Conservation (phyloP, 1,140 invertebrate species). For the Pteromalus puparum region DNA sequence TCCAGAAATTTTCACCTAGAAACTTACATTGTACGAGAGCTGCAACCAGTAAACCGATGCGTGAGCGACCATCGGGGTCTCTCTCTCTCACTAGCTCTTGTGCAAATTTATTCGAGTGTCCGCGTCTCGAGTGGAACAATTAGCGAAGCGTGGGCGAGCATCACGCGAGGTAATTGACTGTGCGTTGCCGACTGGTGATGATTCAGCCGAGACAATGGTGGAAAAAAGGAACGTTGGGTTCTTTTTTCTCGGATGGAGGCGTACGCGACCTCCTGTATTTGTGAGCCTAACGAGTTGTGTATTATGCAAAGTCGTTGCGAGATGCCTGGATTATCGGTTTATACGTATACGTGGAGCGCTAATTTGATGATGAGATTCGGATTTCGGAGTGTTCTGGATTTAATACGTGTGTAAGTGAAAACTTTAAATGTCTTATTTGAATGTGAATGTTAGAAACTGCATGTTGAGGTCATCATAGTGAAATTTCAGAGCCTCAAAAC, state of each 20-base stretch:
- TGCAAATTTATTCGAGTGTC: constrained; percentile 1
- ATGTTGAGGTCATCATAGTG: too few relatives aligned
- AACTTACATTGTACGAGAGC: too few relatives aligned
- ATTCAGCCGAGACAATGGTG: background rate
- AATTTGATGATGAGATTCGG: too few relatives aligned
- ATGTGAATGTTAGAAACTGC: too few relatives aligned
- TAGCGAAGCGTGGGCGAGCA: background rate
- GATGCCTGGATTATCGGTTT: background rate
- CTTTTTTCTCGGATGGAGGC: background rate
- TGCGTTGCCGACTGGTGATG: background rate
- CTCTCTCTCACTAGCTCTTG: background rate
- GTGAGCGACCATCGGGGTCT: constrained; percentile 29
- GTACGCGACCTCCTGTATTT: background rate
- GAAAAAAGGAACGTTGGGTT: background rate
- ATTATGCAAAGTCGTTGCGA: background rate
- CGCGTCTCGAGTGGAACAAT: constrained; percentile 10
- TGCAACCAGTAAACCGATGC: background rate
- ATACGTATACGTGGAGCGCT: too few relatives aligned
- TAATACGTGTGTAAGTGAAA: too few relatives aligned
- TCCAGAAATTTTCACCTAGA: background rate
- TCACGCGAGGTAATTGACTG: background rate
- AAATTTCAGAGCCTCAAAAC: too few relatives aligned
- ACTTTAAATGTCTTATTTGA: too few relatives aligned
- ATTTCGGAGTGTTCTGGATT: too few relatives aligned
- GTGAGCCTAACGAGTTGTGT: background rate